A percentile compares a stretch with the other conserved stretches of the same genome.
Conservation (phyloP, 1,140 invertebrate species). For the Brachionus calyciflorus region DNA sequence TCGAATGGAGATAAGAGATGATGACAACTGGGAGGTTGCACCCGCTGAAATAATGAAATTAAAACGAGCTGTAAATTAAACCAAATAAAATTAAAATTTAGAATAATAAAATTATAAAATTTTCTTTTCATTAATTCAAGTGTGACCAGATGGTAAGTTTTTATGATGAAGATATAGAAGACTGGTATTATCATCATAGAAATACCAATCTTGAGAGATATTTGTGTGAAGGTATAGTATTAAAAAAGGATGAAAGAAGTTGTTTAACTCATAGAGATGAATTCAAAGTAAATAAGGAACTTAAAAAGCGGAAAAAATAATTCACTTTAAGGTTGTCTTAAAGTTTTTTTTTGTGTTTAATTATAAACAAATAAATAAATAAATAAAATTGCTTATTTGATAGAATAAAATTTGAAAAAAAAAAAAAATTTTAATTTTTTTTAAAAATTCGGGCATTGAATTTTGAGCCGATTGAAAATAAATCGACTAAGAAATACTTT, state of each 20-base stretch:
- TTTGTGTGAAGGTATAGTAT: background rate
- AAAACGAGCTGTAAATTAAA: background rate
- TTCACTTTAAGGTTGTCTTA: background rate
- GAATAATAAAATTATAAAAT: background rate
- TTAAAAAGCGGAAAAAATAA: background rate
- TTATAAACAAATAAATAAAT: background rate
- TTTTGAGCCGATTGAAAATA: too few species aligned
- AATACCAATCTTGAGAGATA: background rate
- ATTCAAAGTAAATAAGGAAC: constrained; percentile 9
- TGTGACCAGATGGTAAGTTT: constrained; percentile 22
- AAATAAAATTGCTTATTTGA: background rate
- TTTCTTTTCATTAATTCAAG: background rate
- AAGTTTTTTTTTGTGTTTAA: background rate
- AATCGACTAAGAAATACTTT: too few species aligned
- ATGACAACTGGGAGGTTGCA: constrained; percentile 18
- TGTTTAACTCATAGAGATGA: background rate
- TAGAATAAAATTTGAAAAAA: too few species aligned
- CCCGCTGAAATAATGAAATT: constrained; percentile 33
- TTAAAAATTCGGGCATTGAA: too few species aligned
- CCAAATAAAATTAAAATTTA: too few species aligned
- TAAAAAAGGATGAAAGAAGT: constrained; percentile 7
- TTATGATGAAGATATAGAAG: constrained; percentile 38
- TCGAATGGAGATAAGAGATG: constrained; percentile 11
- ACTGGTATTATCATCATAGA: constrained; percentile 35
- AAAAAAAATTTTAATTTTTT: too few species aligned